These are phyloP conservation scores for Martes martes DNA, from an alignment of 2,113 vertebrate genomes.

Conservation along the genomic window DNA sequence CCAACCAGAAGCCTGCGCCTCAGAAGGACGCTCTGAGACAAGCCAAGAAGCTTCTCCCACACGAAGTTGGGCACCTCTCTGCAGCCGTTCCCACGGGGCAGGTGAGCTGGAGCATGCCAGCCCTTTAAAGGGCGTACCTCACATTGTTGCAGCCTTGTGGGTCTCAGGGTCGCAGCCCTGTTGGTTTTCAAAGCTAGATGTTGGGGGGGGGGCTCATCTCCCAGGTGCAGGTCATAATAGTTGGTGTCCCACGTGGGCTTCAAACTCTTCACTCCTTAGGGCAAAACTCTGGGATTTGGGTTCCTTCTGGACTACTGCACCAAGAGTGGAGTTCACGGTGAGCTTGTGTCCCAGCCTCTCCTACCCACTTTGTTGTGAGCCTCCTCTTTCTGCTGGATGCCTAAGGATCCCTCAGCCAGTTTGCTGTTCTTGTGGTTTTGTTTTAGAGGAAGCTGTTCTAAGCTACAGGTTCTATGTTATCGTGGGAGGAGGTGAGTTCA, in stretches of 20 bases:
- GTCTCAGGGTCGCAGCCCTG: background rate
- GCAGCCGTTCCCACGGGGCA: accelerated
- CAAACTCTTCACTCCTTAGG: background rate
- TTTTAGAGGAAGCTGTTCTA: background rate
- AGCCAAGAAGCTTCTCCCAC: too few relatives aligned
- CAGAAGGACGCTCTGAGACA: accelerated
- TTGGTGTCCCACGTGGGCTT: accelerated
- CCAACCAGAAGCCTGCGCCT: background rate
- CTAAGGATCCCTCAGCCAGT: background rate
- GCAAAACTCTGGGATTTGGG: background rate
- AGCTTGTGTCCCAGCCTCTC: background rate
- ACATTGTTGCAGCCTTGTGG: background rate
- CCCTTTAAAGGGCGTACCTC: background rate
- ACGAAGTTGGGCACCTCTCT: too few relatives aligned
- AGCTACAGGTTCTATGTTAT: background rate
- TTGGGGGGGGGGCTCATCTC: background rate
- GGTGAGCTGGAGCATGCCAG: background rate
- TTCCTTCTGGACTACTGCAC: background rate
- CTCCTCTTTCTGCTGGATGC: background rate
- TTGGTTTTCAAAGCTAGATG: background rate
- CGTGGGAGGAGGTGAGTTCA: background rate
- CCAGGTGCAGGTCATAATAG: background rate
- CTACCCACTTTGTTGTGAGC: background rate
- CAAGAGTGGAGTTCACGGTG: background rate
- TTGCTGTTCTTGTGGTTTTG: background rate